Evolutionary conservation across 2,797 vertebrate genomes (phyloP), one percentile per base, ranked within the genome.

Genomic region (Scomberomorus guttatus): DNA sequence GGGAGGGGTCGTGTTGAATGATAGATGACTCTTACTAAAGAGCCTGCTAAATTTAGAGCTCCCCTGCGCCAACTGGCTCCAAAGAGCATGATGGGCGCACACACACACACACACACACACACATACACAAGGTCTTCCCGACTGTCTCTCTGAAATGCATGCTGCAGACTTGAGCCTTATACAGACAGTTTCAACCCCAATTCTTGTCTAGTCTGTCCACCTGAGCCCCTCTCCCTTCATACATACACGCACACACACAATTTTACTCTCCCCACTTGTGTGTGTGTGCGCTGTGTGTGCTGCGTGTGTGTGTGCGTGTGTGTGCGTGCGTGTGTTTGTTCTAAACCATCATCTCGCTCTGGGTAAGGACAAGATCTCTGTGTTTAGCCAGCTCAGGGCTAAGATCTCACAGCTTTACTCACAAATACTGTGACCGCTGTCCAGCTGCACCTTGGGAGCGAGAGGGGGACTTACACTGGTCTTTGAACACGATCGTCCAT

Each of bases 1-100:
- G 85, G 88, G 88, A 90, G 82, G 85, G 67, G 71, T 77, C 55
- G 52, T 75, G 75, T 80, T 93, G 89, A 94, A 94, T 93, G 92
- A 94, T 93, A 90, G 89, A 94, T 93, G 93, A 91, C 86, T 93
- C 72, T 57, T 50, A 76, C 90, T 85, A 86, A 92, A 90, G 83
- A 91, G 86, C 58, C 34, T 0, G 67, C 91, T 93, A 94, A 91
- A 94, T 94, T 88, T 94, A 94, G 93, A 92, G 84, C 89, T 62
- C 58, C 51, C 76, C 82, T 86, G 80, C 84, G 87, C 70, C 86
- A 76, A 54, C 57, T 46, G 52, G 66, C 73, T 80, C 79, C 69
- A 66, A 82, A 77, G 60, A 86, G 77, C 75, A 58, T 56, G 73
- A 79, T 85, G 79, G 48, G 34, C 66, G 4, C 71, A 52, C 83